Percentiles rank a stretch among this genome's conserved stretches.
Evolutionary conservation across 2,113 vertebrate species (phyloP).

Genomic region (Myiagra hebetior): DNA sequence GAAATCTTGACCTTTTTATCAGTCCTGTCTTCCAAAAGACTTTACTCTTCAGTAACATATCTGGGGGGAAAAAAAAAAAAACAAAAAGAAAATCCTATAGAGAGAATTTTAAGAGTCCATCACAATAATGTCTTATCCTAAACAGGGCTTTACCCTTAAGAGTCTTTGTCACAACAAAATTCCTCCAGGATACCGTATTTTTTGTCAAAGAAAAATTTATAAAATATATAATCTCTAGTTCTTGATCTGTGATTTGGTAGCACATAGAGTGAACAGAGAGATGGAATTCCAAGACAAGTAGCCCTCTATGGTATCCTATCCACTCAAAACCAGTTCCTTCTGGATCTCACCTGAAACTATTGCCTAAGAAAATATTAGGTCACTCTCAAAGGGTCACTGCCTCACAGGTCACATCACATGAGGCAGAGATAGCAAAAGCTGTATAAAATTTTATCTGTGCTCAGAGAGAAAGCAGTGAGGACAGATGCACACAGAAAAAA

Average conservation of each 20-base stretch:
- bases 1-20: neutral
- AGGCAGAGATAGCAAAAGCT: neutral
- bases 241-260: neutral
- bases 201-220: neutral
- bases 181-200: neutral
- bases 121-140: neutral
- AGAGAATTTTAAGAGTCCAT: neutral
- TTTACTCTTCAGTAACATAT: neutral
- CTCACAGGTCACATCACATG: neutral
- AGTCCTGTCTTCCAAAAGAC: neutral
- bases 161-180: neutral
- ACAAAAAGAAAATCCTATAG: neutral
- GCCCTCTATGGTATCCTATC: neutral
- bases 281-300: neutral
- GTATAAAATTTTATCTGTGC: neutral
- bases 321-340: neutral
- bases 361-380: neutral
- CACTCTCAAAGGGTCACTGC: neutral
- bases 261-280: neutral
- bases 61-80: neutral
- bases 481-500: neutral
- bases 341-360: neutral
- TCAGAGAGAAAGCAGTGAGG: neutral
- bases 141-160: neutral
- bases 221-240: neutral